phyloP scores from a whole-genome alignment of 2,888 invertebrate species.

The Anodontia alba region DNA sequence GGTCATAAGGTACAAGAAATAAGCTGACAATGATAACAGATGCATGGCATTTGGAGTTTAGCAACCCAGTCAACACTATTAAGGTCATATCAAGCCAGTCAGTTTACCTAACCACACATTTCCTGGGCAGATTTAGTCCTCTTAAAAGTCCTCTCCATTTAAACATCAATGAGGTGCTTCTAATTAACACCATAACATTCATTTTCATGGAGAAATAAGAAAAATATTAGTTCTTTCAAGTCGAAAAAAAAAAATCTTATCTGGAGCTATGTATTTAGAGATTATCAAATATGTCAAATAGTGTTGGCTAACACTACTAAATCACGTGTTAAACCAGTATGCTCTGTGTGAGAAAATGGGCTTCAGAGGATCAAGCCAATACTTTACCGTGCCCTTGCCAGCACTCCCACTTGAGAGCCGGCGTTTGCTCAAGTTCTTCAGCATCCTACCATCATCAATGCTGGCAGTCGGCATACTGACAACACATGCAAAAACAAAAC shows the following conservation, averaged over 20 bases:
- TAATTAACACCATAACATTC: not conserved
- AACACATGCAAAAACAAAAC: slow-evolving; percentile 32
- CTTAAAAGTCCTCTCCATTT: too few relatives aligned
- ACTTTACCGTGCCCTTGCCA: slow-evolving; percentile 29
- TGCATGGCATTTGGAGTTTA: too few relatives aligned
- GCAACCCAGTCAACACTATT: too few relatives aligned
- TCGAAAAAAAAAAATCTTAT: too few relatives aligned
- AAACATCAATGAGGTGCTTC: not conserved
- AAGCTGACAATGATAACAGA: too few relatives aligned
- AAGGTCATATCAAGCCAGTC: too few relatives aligned
- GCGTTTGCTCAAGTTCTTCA: slow-evolving; percentile 55
- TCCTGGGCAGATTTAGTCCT: too few relatives aligned
- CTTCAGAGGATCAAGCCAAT: slow-evolving; percentile 17
- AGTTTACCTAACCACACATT: too few relatives aligned
- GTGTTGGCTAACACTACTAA: not conserved
- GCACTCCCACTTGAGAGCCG: slow-evolving; percentile 52
- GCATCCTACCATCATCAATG: slow-evolving; percentile 49
- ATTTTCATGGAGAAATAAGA: not conserved
- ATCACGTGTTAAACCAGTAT: slow-evolving; percentile 1
- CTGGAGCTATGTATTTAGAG: too few relatives aligned
- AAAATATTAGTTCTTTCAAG: too few relatives aligned
- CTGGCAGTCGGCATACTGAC: slow-evolving; percentile 29
- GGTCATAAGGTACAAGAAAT: too few relatives aligned
- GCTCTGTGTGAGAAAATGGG: slow-evolving; percentile 8
- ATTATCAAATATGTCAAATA: too few relatives aligned